A percentile compares a stretch with the other conserved stretches of the same genome.
These are phyloP conservation scores for Selenia dentaria DNA, from an alignment of 2,888 invertebrate species.

Conservation along the genomic window DNA sequence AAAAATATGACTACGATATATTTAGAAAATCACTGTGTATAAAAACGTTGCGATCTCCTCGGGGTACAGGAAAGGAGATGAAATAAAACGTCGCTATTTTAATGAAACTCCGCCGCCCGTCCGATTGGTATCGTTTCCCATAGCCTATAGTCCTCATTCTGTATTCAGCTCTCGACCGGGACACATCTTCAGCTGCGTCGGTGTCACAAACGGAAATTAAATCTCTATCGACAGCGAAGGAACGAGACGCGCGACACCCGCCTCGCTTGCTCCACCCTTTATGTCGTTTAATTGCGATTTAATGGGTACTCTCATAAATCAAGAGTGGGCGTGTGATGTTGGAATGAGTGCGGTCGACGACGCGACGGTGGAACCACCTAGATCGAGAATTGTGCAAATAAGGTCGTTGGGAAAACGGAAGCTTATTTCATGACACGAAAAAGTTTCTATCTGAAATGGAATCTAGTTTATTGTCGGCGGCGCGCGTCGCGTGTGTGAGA, in stretches of 20 bases:
- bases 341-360: conserved; percentile 15
- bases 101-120: conserved; percentile 2
- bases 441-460: conserved; percentile 21
- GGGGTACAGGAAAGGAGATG: no score
- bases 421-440: conserved; percentile 8
- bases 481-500: conserved; percentile 15
- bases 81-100: conserved; percentile 9
- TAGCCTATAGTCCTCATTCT: conserved; percentile 18
- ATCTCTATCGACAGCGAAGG: conserved; percentile 29
- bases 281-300: conserved; percentile 33
- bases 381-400: conserved; percentile 13
- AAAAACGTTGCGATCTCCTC: no score
- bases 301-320: conserved; percentile 32
- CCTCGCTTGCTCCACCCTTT: conserved; percentile 6
- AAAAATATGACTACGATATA: no score
- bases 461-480: conserved; percentile 18
- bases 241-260: conserved; percentile 5
- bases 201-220: conserved; percentile 29
- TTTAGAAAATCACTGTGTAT: no score
- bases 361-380: conserved; percentile 8
- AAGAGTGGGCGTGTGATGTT: conserved; percentile 11
- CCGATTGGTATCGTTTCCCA: not conserved
- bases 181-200: conserved; percentile 19
- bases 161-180: conserved; percentile 27
- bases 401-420: conserved; percentile 16